A percentile compares a stretch with the other conserved stretches of the same genome.
These are phyloP conservation scores for Brachionus angularis DNA, from an alignment of 1,140 invertebrate genomes.

Conservation along the genomic window DNA sequence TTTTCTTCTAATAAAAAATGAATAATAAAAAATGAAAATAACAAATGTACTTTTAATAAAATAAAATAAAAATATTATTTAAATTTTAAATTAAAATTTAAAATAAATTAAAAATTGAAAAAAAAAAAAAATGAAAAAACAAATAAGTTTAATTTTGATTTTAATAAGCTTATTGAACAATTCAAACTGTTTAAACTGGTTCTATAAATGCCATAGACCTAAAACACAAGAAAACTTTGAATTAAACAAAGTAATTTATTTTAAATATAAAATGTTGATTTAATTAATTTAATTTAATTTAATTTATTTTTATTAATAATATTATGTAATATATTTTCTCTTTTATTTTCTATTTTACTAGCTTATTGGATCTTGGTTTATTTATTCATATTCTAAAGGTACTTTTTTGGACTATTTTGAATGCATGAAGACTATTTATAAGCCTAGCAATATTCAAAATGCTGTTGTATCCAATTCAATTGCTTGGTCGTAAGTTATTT, in stretches of 20 bases:
- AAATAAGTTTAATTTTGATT: neutral
- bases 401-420: constrained; percentile 16
- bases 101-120: neutral
- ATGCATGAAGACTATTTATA: constrained; percentile 36
- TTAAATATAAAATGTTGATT: constrained; percentile 14
- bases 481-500: constrained; percentile 21
- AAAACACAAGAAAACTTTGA: constrained; percentile 24
- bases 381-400: constrained; percentile 24
- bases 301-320: constrained; percentile 4
- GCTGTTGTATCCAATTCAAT: constrained; percentile 13
- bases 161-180: neutral
- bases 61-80: no score
- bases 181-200: neutral
- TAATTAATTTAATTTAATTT: constrained; percentile 10
- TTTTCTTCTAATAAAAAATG: no score
- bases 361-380: constrained; percentile 24
- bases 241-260: neutral
- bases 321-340: neutral
- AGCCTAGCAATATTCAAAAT: neutral
- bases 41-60: no score
- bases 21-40: no score
- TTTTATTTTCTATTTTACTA: neutral
- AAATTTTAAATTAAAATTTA: no score
- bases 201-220: neutral
- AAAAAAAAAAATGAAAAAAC: neutral